Evolutionary conservation across 2,888 invertebrate species (phyloP).

Genomic region (Acrobasis suavella): DNA sequence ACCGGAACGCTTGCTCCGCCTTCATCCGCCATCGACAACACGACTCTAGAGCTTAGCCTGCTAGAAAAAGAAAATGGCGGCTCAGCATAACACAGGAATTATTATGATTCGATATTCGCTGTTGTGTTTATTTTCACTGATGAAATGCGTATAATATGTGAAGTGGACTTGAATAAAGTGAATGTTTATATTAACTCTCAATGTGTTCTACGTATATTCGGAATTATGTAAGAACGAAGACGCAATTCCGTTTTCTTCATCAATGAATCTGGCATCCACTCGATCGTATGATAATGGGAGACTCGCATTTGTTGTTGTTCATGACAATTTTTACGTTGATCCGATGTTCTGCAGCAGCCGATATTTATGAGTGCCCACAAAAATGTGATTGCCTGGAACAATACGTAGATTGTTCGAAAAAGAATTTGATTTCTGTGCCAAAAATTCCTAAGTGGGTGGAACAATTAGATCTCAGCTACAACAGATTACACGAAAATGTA

Average conservation of each 20-base stretch:
- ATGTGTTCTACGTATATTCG: constrained; percentile 41
- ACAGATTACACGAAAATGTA: constrained; percentile 69
- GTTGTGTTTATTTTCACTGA: constrained; percentile 37
- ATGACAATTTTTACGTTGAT: constrained; percentile 56
- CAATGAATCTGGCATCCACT: constrained; percentile 62
- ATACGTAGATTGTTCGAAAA: constrained; percentile 89
- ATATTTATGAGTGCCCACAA: constrained; percentile 83
- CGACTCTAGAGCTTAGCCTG: too few species aligned
- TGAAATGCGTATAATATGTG: constrained; percentile 57
- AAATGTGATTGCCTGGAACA: constrained; percentile 88
- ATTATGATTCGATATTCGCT: constrained; percentile 59
- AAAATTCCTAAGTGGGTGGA: constrained; percentile 89
- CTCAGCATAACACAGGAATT: constrained; percentile 59
- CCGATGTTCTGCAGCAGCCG: constrained; percentile 56
- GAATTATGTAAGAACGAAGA: constrained; percentile 73
- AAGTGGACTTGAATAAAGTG: constrained; percentile 54
- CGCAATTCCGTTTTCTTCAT: constrained; percentile 46
- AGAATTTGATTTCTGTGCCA: constrained; percentile 87
- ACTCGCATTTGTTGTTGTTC: constrained; percentile 73
- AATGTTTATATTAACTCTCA: constrained; percentile 43
- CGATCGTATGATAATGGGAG: constrained; percentile 79
- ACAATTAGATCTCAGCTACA: constrained; percentile 85
- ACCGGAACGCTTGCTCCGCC: too few species aligned
- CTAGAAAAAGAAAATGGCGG: constrained; percentile 69
- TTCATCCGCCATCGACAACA: too few species aligned